phyloP scores from a whole-genome alignment of 2,113 vertebrate species.

The Microtus richardsoni region DNA sequence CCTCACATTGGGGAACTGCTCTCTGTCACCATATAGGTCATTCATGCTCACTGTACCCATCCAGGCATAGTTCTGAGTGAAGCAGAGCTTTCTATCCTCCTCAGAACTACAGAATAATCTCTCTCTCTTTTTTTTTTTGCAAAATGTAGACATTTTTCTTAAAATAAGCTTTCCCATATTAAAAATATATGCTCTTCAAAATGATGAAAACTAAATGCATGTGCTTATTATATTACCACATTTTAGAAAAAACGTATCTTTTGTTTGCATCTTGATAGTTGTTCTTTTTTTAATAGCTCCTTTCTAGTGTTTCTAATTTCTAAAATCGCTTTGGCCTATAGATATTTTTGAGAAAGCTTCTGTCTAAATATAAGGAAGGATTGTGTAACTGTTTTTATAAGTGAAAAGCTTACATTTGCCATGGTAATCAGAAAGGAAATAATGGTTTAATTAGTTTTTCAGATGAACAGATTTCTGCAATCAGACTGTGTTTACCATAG shows the following conservation, averaged over 20 bases:
- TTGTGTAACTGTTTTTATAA: slow-evolving; percentile 64
- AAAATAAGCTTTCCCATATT: neutral
- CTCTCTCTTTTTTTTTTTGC: neutral
- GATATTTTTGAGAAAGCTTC: neutral
- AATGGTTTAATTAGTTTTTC: slow-evolving; percentile 81
- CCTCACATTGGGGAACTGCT: neutral
- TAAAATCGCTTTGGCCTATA: slow-evolving; percentile 38
- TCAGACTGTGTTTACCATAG: slow-evolving; percentile 80
- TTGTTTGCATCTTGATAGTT: neutral
- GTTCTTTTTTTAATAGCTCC: neutral
- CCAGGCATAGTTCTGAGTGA: neutral
- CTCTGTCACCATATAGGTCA: neutral
- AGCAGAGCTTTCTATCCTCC: neutral
- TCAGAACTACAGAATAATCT: neutral
- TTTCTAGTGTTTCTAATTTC: slow-evolving; percentile 54
- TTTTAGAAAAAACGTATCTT: slow-evolving; percentile 23
- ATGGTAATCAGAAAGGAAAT: slow-evolving; percentile 76
- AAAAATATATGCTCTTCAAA: neutral
- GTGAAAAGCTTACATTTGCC: slow-evolving; percentile 65
- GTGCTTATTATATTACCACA: slow-evolving; percentile 15
- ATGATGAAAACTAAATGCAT: neutral
- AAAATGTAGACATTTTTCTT: neutral
- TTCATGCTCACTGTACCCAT: rapidly evolving
- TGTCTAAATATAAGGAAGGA: slow-evolving; percentile 55
- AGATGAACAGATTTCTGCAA: slow-evolving; percentile 81